phyloP scores from a whole-genome alignment of 2,888 invertebrate species.

The Ochropleura plecta region DNA sequence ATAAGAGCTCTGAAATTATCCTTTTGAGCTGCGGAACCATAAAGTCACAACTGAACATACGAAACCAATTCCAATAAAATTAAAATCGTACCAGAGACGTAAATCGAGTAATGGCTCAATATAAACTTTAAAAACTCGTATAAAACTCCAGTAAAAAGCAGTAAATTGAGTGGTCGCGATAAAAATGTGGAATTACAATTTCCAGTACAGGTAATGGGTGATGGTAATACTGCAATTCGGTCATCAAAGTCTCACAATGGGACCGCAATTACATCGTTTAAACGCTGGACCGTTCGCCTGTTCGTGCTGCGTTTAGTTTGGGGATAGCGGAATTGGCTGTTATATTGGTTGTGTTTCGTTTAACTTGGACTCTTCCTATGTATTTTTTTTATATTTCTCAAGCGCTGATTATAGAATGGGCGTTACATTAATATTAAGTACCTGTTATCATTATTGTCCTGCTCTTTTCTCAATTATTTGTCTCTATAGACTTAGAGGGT shows the following conservation, averaged over 20 bases:
- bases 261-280: conserved; percentile 79
- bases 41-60: not conserved
- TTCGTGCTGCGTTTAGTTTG: conserved; percentile 66
- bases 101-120: conserved; percentile 54
- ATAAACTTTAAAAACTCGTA: conserved; percentile 67
- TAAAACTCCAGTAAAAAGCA: conserved; percentile 65
- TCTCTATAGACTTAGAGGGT: no score
- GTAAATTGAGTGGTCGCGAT: conserved; percentile 59
- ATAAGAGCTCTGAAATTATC: no score
- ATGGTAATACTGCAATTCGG: conserved; percentile 77
- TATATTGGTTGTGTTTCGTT: not conserved
- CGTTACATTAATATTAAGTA: no score
- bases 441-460: no score
- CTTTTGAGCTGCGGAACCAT: no score
- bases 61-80: conserved; percentile 50
- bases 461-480: no score
- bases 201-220: conserved; percentile 65
- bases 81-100: conserved; percentile 34
- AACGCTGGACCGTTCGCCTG: conserved; percentile 69
- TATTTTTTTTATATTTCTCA: no score
- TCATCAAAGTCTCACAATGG: conserved; percentile 78
- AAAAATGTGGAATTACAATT: conserved; percentile 66
- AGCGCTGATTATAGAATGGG: no score
- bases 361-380: not conserved
- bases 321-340: conserved; percentile 13